Evolutionary conservation across 2,888 invertebrate genomes (phyloP).

Genomic region (Sesia bembeciformis): DNA sequence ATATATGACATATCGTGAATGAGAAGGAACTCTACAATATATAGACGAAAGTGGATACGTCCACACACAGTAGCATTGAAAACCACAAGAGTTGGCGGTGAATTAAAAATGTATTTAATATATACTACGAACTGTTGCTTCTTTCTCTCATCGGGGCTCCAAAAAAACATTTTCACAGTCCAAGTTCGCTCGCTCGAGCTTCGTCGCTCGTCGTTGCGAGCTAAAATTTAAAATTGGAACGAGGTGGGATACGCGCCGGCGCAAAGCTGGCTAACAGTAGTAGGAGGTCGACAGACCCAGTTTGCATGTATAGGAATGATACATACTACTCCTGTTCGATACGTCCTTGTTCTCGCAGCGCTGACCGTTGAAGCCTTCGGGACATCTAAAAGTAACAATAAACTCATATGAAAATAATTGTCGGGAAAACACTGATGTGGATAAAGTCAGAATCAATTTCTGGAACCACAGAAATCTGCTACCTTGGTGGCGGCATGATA

Average conservation of each 20-base stretch:
- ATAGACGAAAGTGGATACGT: no score
- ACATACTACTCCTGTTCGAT: conserved; percentile 84
- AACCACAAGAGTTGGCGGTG: no score
- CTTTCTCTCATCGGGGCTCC: no score
- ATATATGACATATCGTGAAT: no score
- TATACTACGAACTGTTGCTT: no score
- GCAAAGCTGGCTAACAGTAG: conserved; percentile 78
- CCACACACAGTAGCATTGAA: no score
- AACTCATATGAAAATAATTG: background rate
- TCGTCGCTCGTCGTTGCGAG: conserved; percentile 29
- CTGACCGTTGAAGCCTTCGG: conserved; percentile 85
- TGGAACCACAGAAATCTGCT: no score
- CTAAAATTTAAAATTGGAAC: conserved; percentile 53
- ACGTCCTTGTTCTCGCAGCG: conserved; percentile 88
- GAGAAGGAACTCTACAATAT: no score
- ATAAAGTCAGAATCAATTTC: no score
- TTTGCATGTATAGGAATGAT: conserved; percentile 85
- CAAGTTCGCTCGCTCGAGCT: conserved; percentile 23
- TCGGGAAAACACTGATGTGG: background rate
- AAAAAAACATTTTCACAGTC: conserved; percentile 23
- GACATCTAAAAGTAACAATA: conserved; percentile 74
- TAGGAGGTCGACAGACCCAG: conserved; percentile 84
- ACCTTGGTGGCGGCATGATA: no score
- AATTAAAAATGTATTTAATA: no score
- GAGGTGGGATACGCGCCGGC: conserved; percentile 59